phyloP scores from a whole-genome alignment of 1,140 invertebrate species.

The Daktulosphaira vitifoliae region DNA sequence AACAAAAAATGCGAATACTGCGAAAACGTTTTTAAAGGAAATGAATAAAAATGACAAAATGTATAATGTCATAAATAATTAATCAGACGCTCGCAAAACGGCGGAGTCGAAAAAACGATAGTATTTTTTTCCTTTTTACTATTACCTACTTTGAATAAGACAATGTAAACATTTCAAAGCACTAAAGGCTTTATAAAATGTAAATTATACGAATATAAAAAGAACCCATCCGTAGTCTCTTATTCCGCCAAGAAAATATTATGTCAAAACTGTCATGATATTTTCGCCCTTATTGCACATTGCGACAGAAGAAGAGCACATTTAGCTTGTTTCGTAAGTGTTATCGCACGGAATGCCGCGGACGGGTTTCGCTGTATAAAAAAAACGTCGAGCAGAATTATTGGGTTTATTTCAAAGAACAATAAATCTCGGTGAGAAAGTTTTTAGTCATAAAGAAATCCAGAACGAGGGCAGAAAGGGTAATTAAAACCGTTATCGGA shows the following conservation, averaged over 20 bases:
- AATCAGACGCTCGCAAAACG: too few relatives aligned
- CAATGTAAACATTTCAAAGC: not conserved
- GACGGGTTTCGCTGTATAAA: not conserved
- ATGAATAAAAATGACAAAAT: too few relatives aligned
- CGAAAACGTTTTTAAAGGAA: too few relatives aligned
- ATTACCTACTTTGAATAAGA: not conserved
- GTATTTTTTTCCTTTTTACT: too few relatives aligned
- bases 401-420: slow-evolving; percentile 19
- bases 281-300: slow-evolving; percentile 5
- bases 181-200: not conserved
- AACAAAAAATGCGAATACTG: too few relatives aligned
- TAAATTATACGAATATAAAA: slow-evolving; percentile 5
- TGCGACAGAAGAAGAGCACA: not conserved
- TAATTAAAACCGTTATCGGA: slow-evolving; percentile 33
- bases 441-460: slow-evolving; percentile 17
- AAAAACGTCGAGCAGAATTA: slow-evolving; percentile 16
- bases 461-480: not conserved
- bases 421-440: slow-evolving; percentile 13
- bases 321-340: slow-evolving; percentile 11
- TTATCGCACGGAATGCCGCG: not conserved
- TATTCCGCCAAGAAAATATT: slow-evolving; percentile 2
- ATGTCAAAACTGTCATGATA: slow-evolving; percentile 18
- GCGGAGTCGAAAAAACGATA: too few relatives aligned
- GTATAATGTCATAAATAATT: too few relatives aligned
- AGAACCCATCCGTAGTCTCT: not conserved